Evolutionary conservation across 2,888 invertebrate genomes (phyloP).

Genomic region (Melanostoma mellinum): DNA sequence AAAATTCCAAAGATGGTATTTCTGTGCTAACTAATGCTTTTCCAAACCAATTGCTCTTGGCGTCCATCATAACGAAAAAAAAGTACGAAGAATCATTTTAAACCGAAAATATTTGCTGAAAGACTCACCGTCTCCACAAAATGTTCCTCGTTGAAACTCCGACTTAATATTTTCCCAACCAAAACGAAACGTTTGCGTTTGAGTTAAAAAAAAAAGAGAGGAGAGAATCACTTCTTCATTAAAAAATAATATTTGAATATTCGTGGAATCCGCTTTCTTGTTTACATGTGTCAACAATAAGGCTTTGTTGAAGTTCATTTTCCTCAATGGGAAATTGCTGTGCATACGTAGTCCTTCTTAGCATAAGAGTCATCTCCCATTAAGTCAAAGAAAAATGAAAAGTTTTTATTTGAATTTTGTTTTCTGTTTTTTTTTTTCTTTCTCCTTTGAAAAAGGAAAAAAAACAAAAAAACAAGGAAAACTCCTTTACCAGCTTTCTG

Average conservation of each 20-base stretch:
- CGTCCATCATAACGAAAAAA: no score
- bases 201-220: constrained; percentile 2
- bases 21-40: no score
- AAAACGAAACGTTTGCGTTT: constrained; percentile 36
- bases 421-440: background rate
- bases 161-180: background rate
- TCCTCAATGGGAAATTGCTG: constrained; percentile 17
- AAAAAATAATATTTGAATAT: constrained; percentile 50
- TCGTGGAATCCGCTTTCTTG: constrained; percentile 30
- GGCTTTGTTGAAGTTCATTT: constrained; percentile 41
- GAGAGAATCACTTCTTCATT: constrained; percentile 43
- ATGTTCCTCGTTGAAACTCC: background rate
- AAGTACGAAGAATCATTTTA: no score
- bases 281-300: constrained; percentile 42
- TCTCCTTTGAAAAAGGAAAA: constrained; percentile 22
- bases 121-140: background rate
- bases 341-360: constrained; percentile 27
- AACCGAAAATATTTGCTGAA: background rate
- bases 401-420: background rate
- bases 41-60: no score
- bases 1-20: no score
- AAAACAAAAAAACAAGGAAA: constrained; percentile 25
- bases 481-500: background rate
- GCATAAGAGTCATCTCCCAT: constrained; percentile 23
- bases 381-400: constrained; percentile 39